A percentile compares a stretch with the other conserved stretches of the same genome.
These are phyloP conservation scores for Cirrhinus molitorella DNA, from an alignment of 2,797 vertebrate genomes.

Conservation along the genomic window DNA sequence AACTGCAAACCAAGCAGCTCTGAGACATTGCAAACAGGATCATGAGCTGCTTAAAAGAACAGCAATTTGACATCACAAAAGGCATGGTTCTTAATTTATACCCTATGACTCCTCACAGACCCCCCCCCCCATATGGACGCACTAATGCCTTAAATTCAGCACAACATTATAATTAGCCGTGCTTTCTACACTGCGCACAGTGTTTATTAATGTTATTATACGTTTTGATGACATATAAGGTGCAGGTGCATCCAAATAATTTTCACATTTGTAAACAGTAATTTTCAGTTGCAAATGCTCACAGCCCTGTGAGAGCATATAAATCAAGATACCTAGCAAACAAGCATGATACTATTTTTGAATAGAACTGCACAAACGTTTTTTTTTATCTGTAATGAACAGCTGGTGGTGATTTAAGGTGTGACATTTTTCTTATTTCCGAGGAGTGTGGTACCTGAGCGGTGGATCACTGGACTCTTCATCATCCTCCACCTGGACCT, in stretches of 20 bases:
- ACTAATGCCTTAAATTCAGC: background rate
- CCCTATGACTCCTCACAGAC: background rate
- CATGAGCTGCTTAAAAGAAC: background rate
- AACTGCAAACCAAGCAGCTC: background rate
- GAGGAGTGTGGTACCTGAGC: constrained; percentile 76
- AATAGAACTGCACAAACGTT: background rate
- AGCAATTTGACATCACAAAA: background rate
- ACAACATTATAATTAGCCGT: background rate
- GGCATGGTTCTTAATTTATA: background rate
- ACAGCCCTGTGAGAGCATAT: background rate
- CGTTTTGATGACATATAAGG: background rate
- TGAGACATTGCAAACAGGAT: background rate
- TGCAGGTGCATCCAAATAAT: background rate
- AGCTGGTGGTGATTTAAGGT: background rate
- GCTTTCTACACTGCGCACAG: background rate
- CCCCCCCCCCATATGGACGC: background rate
- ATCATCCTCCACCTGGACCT: constrained; percentile 74
- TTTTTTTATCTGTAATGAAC: background rate
- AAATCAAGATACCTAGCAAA: background rate
- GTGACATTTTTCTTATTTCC: background rate
- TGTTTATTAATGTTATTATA: background rate
- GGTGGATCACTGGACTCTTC: constrained; percentile 69
- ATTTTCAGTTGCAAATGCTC: background rate
- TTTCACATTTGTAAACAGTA: background rate
- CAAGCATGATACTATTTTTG: background rate